Base-by-base conservation (phyloP, 2,797 vertebrate species). In the Rhabdomys pumilio region DNA sequence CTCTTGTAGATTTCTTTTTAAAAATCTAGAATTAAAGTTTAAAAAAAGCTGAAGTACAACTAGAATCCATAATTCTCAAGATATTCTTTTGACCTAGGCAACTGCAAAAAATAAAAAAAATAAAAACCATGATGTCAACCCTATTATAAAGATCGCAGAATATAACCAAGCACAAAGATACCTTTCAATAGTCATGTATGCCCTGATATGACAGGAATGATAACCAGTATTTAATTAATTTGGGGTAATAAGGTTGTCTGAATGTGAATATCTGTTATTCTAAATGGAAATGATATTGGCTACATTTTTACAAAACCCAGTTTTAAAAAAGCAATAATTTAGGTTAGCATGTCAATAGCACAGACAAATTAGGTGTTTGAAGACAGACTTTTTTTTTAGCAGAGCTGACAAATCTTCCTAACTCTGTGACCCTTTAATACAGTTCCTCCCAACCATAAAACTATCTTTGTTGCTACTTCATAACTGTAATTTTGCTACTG, bases 31-130 rank as follows among this genome's bases (percentile, higher is more conserved):
- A 12, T 61, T 55, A 81, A 1, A 86, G 29, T 34, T 63, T 92
- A 84, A 73, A 93, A 93, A 67, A 0, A 47, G 41, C 50, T 31
- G 44, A 91, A 81, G 14, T 13, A 57, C 15, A 90, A 50, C 29
- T 80, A 1, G 53, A 91, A 75, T 84, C 24, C 38, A 13, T 67
- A 73, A 57, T 65, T 93, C 17, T 95, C 22, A 87, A 72, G n/a
- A 22, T 73, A 15, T 41, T 95, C 38, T 93, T 93, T 11, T 93
- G 47, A 93, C 57, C 65, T 86, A 84, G 14, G 85, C n/a, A 92
- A 89, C 15, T 22, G 85, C 57, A 87, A 92, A 94, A 93, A 93
- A 59, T 29, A 95, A 93, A 22, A 2, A 94, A 86, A 55, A 90
- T 59, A 41, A 38, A 38, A 38, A 38, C 38, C 17, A 77, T 17